Evolutionary conservation across 2,797 vertebrate genomes (phyloP).

Genomic region (Loriculus beryllinus): DNA sequence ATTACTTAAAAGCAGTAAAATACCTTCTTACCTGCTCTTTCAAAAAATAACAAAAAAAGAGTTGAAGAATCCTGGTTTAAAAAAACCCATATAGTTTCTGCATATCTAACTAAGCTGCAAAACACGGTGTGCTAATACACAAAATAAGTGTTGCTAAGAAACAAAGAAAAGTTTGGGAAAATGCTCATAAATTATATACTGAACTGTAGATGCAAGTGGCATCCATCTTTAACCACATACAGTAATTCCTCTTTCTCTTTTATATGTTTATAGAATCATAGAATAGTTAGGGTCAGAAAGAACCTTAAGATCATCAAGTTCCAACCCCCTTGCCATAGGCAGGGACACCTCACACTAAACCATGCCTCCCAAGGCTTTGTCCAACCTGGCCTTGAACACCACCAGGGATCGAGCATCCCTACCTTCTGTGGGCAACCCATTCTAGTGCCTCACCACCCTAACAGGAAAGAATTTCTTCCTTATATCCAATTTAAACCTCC

Average conservation of each 20-base stretch:
- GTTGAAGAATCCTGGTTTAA: not conserved
- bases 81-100: not conserved
- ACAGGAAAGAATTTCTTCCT: too few species aligned
- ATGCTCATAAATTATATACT: not conserved
- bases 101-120: not conserved
- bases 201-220: not conserved
- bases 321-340: too few species aligned
- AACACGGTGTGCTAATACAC: not conserved
- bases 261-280: too few species aligned
- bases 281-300: too few species aligned
- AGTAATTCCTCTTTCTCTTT: not conserved
- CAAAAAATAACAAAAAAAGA: not conserved
- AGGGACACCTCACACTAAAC: too few species aligned
- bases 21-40: not conserved
- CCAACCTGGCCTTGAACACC: too few species aligned
- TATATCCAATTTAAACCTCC: too few species aligned
- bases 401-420: too few species aligned
- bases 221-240: not conserved
- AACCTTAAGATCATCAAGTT: too few species aligned
- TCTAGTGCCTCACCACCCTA: too few species aligned
- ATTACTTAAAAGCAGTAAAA: not conserved
- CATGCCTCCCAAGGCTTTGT: too few species aligned
- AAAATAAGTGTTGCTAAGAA: not conserved
- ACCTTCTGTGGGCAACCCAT: too few species aligned
- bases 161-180: not conserved